Evolutionary conservation across 2,113 vertebrate species (phyloP), one percentile per base, ranked within the genome.

Genomic region (Caretta caretta): DNA sequence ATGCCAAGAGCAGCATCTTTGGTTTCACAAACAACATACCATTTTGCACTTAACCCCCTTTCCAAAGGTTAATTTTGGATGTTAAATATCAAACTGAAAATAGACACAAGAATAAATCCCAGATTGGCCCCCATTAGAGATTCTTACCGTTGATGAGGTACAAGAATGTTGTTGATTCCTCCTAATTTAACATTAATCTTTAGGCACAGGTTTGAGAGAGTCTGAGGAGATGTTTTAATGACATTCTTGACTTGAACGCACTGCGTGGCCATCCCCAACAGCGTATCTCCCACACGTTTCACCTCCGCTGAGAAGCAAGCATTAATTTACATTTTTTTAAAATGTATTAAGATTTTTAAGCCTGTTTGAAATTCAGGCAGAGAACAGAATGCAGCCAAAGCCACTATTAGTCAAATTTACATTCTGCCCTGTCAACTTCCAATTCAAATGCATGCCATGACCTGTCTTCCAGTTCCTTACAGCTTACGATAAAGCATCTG

Each of bases 221-320:
- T 99, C 98, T 99, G 99, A 91, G 99, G 99, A 57, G 99, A 99
- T 89, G 99, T 99, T 98, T 99, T 99, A 88, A 99, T 99, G 97
- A 99, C 99, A 56, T 99, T 99, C 98, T 99, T 99, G 97, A 99
- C 99, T 98, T 99, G 99, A 86, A 99, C 99, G 92, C 99, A 99
- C 96, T 99, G 99, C 1, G 99, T 99, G 93, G 99, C 99, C 99
- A 99, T 99, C 90, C 99, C 99, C 93, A 99, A 83, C 80, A 99
- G 98, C 0, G 99, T 99, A 95, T 99, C 99, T 90, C 99, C 99
- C 90, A 99, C 99, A 10, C 99, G 99, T 97, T 99, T 99, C 93
- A 99, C 99, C 97, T 99, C 99, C 56, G 99, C 99, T 99, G 76
- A 20, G 88, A 84, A 98, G 82, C 48, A 98, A 97, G 87, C 0